Evolutionary conservation across 2,797 vertebrate species (phyloP).

Genomic region (Distichodus sexfasciatus): DNA sequence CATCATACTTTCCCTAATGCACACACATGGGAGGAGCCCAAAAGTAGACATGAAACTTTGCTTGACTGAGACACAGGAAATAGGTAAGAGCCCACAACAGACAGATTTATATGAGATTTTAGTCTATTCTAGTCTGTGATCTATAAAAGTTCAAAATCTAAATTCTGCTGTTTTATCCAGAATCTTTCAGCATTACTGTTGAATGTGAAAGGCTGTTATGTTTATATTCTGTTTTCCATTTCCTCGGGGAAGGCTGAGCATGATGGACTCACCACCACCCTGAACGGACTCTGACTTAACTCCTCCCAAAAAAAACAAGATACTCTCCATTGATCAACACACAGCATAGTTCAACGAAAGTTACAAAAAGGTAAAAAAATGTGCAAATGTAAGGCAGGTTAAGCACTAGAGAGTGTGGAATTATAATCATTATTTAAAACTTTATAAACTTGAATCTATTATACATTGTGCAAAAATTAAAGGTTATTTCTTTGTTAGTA

Average conservation of each 20-base stretch:
- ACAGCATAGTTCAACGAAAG: too few relatives aligned
- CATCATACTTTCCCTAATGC: slow-evolving; percentile 1
- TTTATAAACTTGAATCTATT: slow-evolving; percentile 52
- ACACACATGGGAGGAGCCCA: neutral
- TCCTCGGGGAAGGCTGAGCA: neutral
- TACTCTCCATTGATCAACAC: slow-evolving; percentile 5
- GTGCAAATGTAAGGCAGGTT: slow-evolving; percentile 22
- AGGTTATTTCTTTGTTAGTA: slow-evolving; percentile 67
- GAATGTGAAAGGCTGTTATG: neutral
- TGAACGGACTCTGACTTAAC: neutral
- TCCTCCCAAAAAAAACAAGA: neutral
- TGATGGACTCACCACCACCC: neutral
- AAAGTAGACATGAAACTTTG: neutral
- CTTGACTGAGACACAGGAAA: neutral
- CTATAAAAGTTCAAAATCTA: too few relatives aligned
- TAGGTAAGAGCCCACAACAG: neutral
- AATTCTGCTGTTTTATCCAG: neutral
- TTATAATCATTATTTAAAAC: slow-evolving; percentile 26
- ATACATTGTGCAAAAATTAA: slow-evolving; percentile 68
- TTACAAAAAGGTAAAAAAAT: slow-evolving; percentile 31
- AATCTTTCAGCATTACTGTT: neutral
- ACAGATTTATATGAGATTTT: neutral
- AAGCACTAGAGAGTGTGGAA: slow-evolving; percentile 17
- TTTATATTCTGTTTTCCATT: neutral
- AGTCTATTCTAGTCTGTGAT: too few relatives aligned